Base-by-base conservation (phyloP, 2,888 invertebrate species). In the Myopa tessellatipennis region DNA sequence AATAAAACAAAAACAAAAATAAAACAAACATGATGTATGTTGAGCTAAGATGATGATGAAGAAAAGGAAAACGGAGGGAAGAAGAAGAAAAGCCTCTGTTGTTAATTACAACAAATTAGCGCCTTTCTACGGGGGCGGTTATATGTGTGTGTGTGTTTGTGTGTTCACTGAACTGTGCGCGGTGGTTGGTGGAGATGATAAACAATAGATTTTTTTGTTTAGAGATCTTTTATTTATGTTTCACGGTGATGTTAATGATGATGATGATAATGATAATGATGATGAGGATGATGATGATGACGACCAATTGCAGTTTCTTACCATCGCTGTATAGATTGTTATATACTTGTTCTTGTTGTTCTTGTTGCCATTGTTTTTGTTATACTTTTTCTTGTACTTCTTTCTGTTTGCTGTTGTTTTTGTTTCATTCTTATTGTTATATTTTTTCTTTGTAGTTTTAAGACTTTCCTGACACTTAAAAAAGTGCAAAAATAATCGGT, bases 61-160 rank as follows among this genome's bases (percentile, higher is more conserved):
- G 3, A 18, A 26, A 4, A 26, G 61, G 34, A 12, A 12, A 34
- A 26, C 1, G 45, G 10, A 10, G 10, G 10, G 45, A 8, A 45
- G 45, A 45, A 45, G 26, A 74, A 60, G 2, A 34, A 60, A 60
- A 61, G 16, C 55, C 38, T 16, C 60, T 68, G 75, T 75, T 75
- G 79, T 61, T 79, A 78, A 79, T 79, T 79, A 74, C 72, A 70
- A 52, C 68, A 77, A 77, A 78, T 78, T 78, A 76, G 71, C 74
- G 73, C 45, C 65, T 61, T 71, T 68, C 63, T 76, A 72, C 52
- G 68, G 72, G 68, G 40, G 60, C 12, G 55, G 14, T 12, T 3
- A 12, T 16, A 0, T 38, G 50, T 61, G 61, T 61, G 8, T 16
- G 55, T 38, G 50, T 61, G 61, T 61, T 1, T 8, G 26, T 4